A percentile compares a stretch with the other conserved stretches of the same genome.
Evolutionary conservation across 2,113 vertebrate species (phyloP).

Genomic region (Globicephala melas): DNA sequence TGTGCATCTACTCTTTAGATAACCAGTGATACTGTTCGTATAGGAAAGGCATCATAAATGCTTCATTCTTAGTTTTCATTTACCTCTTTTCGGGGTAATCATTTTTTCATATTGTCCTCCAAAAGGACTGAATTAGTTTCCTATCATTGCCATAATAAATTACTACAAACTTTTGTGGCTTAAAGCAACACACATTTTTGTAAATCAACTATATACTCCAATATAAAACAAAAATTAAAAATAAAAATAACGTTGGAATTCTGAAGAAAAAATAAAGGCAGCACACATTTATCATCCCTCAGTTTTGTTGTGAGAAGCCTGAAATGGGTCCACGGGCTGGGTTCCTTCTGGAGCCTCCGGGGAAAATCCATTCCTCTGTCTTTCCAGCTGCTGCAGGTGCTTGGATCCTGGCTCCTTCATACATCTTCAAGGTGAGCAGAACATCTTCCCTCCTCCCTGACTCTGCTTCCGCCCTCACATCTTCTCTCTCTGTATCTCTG

Average conservation of each 20-base stretch:
- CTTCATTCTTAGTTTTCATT: background rate
- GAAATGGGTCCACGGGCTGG: accelerated
- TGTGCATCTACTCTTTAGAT: background rate
- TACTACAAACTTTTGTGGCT: background rate
- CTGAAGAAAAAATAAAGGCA: too few relatives aligned
- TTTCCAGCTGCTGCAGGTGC: accelerated
- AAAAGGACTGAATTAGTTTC: background rate
- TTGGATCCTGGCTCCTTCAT: background rate
- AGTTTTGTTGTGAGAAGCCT: background rate
- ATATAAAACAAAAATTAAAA: too few relatives aligned
- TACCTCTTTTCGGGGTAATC: background rate
- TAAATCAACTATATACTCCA: too few relatives aligned
- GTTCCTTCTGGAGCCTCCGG: too few relatives aligned
- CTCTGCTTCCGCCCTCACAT: background rate
- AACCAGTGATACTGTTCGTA: too few relatives aligned
- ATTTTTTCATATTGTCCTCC: background rate
- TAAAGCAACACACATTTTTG: too few relatives aligned
- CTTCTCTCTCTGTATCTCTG: too few relatives aligned
- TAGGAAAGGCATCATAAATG: too few relatives aligned
- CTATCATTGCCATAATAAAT: background rate
- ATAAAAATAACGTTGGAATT: too few relatives aligned
- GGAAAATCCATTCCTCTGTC: accelerated
- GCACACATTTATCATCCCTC: too few relatives aligned
- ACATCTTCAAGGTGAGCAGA: background rate
- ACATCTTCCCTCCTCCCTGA: accelerated